phyloP scores from a whole-genome alignment of 2,113 vertebrate species.

The Gymnogyps californianus region DNA sequence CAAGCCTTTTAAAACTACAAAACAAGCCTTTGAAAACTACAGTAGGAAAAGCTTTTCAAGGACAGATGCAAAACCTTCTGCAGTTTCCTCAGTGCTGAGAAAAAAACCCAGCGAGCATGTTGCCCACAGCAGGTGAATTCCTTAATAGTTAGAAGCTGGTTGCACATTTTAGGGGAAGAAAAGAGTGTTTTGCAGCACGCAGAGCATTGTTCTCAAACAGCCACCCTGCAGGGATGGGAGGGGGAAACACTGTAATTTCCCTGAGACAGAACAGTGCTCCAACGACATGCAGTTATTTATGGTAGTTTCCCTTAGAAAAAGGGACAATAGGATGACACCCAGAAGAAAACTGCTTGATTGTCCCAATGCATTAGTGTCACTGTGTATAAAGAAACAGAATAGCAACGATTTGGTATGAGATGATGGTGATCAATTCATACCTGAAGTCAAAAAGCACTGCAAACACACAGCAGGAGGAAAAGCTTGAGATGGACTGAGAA shows the following conservation, averaged over 20 bases:
- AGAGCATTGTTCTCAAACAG: neutral
- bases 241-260: neutral
- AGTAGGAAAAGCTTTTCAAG: neutral
- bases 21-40: neutral
- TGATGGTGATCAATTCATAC: neutral
- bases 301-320: neutral
- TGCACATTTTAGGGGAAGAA: neutral
- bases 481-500: neutral
- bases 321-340: neutral
- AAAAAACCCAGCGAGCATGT: rapidly evolving
- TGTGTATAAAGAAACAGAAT: neutral
- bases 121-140: neutral
- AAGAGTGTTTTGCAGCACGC: neutral
- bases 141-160: neutral
- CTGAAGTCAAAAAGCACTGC: neutral
- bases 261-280: neutral
- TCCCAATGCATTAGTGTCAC: rapidly evolving
- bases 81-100: neutral
- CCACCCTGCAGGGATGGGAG: neutral
- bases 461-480: neutral
- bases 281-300: neutral
- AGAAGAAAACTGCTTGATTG: neutral
- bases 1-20: neutral
- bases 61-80: neutral
- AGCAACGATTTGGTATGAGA: neutral